These are phyloP conservation scores for Xestia xanthographa DNA, from an alignment of 2,888 invertebrate genomes.

Conservation along the genomic window DNA sequence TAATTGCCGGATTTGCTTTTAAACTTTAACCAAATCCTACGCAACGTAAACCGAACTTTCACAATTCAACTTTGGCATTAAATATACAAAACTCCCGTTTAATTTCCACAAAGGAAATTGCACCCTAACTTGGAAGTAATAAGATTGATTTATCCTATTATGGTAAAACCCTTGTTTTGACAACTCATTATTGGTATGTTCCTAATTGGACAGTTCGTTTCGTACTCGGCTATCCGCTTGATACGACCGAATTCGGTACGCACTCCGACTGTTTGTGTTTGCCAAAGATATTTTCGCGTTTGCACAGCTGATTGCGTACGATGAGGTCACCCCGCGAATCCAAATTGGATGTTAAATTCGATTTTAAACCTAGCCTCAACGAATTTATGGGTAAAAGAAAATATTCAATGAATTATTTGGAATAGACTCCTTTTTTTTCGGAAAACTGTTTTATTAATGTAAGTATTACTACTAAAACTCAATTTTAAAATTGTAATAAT, in stretches of 20 bases:
- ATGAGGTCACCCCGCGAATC: constrained; percentile 79
- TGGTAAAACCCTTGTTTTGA: constrained; percentile 85
- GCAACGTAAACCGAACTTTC: constrained; percentile 85
- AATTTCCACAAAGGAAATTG: constrained; percentile 63
- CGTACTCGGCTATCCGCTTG: constrained; percentile 68
- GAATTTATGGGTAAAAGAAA: constrained; percentile 37
- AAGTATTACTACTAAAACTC: background rate
- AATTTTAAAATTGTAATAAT: background rate
- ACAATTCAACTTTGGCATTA: constrained; percentile 88
- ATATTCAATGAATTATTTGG: constrained; percentile 32
- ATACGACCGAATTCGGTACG: constrained; percentile 79
- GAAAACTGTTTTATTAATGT: background rate
- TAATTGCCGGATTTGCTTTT: constrained; percentile 86
- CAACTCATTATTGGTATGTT: constrained; percentile 88
- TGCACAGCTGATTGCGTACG: constrained; percentile 86
- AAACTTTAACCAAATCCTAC: constrained; percentile 86
- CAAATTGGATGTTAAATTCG: constrained; percentile 70
- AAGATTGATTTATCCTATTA: constrained; percentile 65
- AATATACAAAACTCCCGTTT: constrained; percentile 72
- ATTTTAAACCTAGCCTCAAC: constrained; percentile 56
- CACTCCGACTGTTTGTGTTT: constrained; percentile 82
- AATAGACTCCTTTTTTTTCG: constrained; percentile 10
- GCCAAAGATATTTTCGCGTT: constrained; percentile 86
- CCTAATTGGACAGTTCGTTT: constrained; percentile 86
- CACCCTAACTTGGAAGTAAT: constrained; percentile 66